phyloP scores from a whole-genome alignment of 2,888 invertebrate species.

The Drosophila mettleri region DNA sequence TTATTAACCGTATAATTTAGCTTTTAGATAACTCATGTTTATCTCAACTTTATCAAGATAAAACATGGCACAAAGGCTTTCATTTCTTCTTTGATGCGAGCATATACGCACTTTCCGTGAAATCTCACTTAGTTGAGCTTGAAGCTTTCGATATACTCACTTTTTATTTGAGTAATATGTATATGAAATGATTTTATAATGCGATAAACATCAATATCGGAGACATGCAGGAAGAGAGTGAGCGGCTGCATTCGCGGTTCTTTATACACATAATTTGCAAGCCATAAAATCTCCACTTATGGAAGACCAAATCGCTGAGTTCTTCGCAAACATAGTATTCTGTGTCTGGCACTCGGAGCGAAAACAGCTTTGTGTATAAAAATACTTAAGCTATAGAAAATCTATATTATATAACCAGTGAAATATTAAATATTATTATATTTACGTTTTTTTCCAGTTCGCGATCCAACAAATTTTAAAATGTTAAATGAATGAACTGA shows the following conservation, averaged over 20 bases:
- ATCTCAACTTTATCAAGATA: background rate
- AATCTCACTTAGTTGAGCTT: conserved; percentile 4
- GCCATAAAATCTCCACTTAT: background rate
- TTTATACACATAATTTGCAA: background rate
- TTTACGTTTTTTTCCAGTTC: too few species aligned
- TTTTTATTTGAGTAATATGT: conserved; percentile 14
- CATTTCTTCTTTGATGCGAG: background rate
- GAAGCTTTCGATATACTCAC: background rate
- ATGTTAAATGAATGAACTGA: too few species aligned
- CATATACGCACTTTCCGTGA: background rate
- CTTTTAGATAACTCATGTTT: background rate
- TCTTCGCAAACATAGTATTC: background rate
- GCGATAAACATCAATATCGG: background rate
- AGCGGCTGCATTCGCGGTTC: background rate
- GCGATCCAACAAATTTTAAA: too few species aligned
- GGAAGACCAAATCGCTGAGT: background rate
- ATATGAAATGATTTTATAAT: conserved; percentile 6
- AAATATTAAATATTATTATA: too few species aligned
- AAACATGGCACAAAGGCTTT: background rate
- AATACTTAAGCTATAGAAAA: background rate
- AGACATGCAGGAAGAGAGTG: background rate
- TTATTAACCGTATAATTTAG: too few species aligned
- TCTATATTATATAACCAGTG: background rate
- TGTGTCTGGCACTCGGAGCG: background rate
- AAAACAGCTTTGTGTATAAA: background rate